Evolutionary conservation across 2,113 vertebrate species (phyloP), one percentile per base, ranked within the genome.

Genomic region (Bos indicus): DNA sequence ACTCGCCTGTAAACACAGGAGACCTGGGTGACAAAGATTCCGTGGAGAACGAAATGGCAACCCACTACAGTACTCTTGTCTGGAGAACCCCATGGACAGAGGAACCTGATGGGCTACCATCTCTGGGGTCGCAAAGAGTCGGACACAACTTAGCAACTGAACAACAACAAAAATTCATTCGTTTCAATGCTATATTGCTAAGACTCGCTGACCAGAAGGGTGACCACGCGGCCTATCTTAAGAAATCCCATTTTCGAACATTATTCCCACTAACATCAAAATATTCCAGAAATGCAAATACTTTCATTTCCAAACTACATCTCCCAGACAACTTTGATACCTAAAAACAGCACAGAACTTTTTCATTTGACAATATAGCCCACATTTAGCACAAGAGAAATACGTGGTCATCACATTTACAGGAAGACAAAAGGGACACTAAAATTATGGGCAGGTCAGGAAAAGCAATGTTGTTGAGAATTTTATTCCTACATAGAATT

Each of bases 281-380:
- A 51, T 60, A 90, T 43, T 54, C 21, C 25, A 86, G 30, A 96
- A 97, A 96, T 57, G 91, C 78, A 81, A 88, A 48, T 91, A 85
- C 46, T 91, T 94, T 56, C 40, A 56, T 56, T 92, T 92, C 77
- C 52, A 92, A 88, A 83, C 17, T 64, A 4, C 54, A 64, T 91
- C 46, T 48, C n/a, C 74, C 43, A 81, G 86, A 97, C 80, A 93
- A 93, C 19, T 28, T 59, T 26, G 33, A 78, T 84, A 91, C 28
- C 48, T 88, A 98, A 52, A 92, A 94, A 83, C 3, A 88, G n/a
- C 36, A 30, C 23, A 94, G 59, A 92, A 82, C 10, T n/a, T 77
- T 91, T 88, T 86, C 64, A 95, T 62, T 48, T 78, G 36, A 91
- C 67, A 93, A 56, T 74, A 89, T 5, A 92, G 15, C 83, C 52